phyloP scores from a whole-genome alignment of 2,888 invertebrate genomes.

The Phalera bucephala region DNA sequence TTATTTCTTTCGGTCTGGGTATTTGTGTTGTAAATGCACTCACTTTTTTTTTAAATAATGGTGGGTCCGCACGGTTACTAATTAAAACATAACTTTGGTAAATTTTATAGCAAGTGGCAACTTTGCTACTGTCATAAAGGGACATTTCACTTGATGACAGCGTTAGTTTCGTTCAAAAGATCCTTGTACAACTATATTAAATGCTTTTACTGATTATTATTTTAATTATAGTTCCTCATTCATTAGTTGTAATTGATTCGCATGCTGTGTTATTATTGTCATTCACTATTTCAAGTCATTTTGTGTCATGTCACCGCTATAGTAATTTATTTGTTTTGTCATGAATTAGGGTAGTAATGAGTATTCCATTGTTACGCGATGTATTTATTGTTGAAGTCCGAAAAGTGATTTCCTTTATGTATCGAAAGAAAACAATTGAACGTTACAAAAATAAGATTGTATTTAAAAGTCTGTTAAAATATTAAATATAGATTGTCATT shows the following conservation, averaged over 20 bases:
- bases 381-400: conserved; percentile 72
- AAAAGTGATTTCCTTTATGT: conserved; percentile 61
- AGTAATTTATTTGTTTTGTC: conserved; percentile 57
- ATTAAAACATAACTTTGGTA: too few relatives aligned
- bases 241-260: conserved; percentile 38
- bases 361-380: conserved; percentile 68
- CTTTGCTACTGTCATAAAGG: too few relatives aligned
- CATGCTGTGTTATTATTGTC: conserved; percentile 52
- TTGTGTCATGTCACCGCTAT: conserved; percentile 61
- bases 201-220: conserved; percentile 27
- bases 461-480: conserved; percentile 78
- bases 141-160: too few relatives aligned
- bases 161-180: too few relatives aligned
- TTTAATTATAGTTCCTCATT: conserved; percentile 54
- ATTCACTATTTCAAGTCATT: conserved; percentile 58
- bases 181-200: too few relatives aligned
- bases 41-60: too few relatives aligned
- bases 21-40: too few relatives aligned
- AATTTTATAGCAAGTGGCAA: too few relatives aligned
- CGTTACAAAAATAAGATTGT: conserved; percentile 71
- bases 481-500: conserved; percentile 68
- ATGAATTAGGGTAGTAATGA: conserved; percentile 50
- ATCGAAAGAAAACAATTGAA: conserved; percentile 61
- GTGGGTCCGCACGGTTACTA: too few relatives aligned
- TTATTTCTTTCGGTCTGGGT: too few relatives aligned